Evolutionary conservation across 2,113 vertebrate species (phyloP).

Genomic region (Limnothrissa miodon): DNA sequence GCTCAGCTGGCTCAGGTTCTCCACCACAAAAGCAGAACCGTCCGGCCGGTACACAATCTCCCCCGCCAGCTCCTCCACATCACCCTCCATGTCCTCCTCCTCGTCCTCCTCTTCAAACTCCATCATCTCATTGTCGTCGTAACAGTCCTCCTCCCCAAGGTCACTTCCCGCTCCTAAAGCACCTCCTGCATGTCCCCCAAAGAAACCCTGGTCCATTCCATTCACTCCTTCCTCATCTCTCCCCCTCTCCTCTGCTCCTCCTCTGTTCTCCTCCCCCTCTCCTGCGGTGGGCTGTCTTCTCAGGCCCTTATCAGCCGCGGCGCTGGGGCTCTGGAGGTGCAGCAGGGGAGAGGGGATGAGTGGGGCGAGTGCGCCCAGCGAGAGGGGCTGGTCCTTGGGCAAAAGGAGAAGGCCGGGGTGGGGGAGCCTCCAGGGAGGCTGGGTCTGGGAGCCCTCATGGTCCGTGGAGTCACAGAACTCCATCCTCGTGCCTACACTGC

Average conservation of each 20-base stretch:
- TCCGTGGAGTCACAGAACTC: constrained; percentile 91
- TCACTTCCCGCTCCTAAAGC: constrained; percentile 10
- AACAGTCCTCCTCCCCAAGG: constrained; percentile 25
- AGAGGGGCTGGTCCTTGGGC: constrained; percentile 43
- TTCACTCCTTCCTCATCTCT: constrained; percentile 59
- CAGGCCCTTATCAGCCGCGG: constrained; percentile 57
- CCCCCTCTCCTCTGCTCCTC: constrained; percentile 55
- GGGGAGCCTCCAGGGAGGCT: constrained; percentile 75
- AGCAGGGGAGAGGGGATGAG: constrained; percentile 31
- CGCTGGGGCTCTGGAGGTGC: constrained; percentile 30
- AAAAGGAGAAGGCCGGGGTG: constrained; percentile 39
- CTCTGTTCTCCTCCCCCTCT: constrained; percentile 73
- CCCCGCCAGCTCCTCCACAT: constrained; percentile 82
- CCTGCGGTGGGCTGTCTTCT: constrained; percentile 50
- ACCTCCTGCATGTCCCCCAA: constrained; percentile 22
- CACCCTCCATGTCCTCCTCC: constrained; percentile 75
- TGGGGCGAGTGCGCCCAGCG: constrained; percentile 26
- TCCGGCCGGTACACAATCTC: constrained; percentile 88
- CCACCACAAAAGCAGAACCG: constrained; percentile 83
- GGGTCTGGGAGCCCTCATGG: constrained; percentile 80
- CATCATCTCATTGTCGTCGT: constrained; percentile 58
- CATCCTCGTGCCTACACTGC: constrained; percentile 82
- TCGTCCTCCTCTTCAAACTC: constrained; percentile 70
- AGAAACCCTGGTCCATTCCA: constrained; percentile 15
- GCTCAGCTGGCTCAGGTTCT: constrained; percentile 81